Conservation (phyloP, 2,797 vertebrate genomes). For the Intellagama lesueurii region DNA sequence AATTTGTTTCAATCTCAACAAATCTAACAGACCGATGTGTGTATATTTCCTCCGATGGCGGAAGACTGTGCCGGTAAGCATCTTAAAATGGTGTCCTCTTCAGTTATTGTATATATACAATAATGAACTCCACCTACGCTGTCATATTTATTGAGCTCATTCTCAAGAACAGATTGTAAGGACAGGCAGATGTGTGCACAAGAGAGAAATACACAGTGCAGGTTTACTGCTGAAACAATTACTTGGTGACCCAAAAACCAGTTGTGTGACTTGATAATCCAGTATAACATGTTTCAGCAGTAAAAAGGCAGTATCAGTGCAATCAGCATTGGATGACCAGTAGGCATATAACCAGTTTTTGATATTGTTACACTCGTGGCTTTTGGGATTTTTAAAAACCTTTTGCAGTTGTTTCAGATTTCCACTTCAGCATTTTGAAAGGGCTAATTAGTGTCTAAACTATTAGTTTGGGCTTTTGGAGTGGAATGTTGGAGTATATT, state of each 20-base stretch:
- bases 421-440: slow-evolving; percentile 61
- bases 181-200: too few relatives aligned
- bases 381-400: slow-evolving; percentile 1
- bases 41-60: slow-evolving; percentile 97
- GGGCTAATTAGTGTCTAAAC: slow-evolving; percentile 57
- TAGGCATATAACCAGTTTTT: slow-evolving; percentile 49
- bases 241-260: background rate
- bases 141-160: background rate
- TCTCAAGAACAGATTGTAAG: background rate
- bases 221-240: background rate
- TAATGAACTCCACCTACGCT: background rate
- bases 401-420: slow-evolving; percentile 51
- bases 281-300: slow-evolving; percentile 11
- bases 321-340: slow-evolving; percentile 22
- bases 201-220: background rate
- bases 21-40: slow-evolving; percentile 95
- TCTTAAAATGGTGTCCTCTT: background rate
- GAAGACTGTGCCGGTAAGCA: slow-evolving; percentile 92
- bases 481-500: slow-evolving; percentile 59
- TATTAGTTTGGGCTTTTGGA: slow-evolving; percentile 61
- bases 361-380: slow-evolving; percentile 33
- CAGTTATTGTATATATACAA: background rate
- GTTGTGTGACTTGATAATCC: background rate
- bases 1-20: slow-evolving; percentile 98
- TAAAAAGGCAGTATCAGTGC: slow-evolving; percentile 2